Evolutionary conservation across 1,140 invertebrate species (phyloP).

Genomic region (Drosophila setifemur): DNA sequence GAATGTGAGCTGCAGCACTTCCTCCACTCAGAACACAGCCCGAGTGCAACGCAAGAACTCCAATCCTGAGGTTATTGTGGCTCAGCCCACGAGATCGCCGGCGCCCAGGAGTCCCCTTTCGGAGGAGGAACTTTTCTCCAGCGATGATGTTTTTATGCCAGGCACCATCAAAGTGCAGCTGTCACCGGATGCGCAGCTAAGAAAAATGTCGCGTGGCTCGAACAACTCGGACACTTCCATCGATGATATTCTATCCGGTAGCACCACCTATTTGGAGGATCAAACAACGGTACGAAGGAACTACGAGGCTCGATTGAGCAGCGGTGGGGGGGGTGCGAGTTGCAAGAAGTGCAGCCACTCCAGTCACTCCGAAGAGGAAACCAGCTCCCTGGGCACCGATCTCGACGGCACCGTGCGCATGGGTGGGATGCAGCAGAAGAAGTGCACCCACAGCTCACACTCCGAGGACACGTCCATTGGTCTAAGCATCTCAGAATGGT

Average conservation of each 20-base stretch:
- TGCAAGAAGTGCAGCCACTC: conserved; percentile 86
- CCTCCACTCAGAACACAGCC: conserved; percentile 62
- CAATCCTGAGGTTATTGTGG: conserved; percentile 83
- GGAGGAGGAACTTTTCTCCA: conserved; percentile 85
- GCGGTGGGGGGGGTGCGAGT: conserved; percentile 75
- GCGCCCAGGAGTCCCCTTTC: conserved; percentile 85
- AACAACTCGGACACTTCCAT: conserved; percentile 86
- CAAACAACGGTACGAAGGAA: conserved; percentile 75
- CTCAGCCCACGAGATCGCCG: conserved; percentile 85
- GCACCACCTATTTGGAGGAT: conserved; percentile 81
- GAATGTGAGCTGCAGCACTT: conserved; percentile 74
- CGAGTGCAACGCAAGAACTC: conserved; percentile 52
- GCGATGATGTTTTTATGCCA: conserved; percentile 86
- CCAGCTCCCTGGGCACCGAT: conserved; percentile 87
- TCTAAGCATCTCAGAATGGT: conserved; percentile 92
- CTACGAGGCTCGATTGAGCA: conserved; percentile 76
- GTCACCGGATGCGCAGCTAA: conserved; percentile 84
- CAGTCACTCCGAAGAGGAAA: conserved; percentile 87
- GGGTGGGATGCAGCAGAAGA: conserved; percentile 87
- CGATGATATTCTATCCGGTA: conserved; percentile 84
- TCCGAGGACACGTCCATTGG: conserved; percentile 93
- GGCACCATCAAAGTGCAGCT: conserved; percentile 84
- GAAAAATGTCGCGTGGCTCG: conserved; percentile 86
- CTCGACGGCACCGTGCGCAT: conserved; percentile 91
- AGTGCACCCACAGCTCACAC: conserved; percentile 90